phyloP scores from a whole-genome alignment of 30 jellyfish, hydroid and myxozoan genomes.

The Cassiopea andromeda region DNA sequence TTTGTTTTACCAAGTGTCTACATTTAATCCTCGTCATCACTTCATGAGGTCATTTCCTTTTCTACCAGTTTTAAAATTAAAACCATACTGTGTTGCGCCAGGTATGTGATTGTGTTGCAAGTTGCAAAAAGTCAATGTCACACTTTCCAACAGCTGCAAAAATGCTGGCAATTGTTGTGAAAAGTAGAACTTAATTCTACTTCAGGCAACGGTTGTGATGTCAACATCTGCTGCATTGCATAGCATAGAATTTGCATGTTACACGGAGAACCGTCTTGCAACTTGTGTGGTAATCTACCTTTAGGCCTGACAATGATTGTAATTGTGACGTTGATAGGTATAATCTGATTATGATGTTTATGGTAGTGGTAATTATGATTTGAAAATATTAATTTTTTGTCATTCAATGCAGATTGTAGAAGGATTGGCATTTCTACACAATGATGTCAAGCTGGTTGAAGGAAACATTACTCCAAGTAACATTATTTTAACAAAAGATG shows the following conservation, averaged over 20 bases:
- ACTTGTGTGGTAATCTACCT: background rate
- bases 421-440: slow-evolving; percentile 88
- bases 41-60: background rate
- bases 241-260: background rate
- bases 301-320: background rate
- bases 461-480: slow-evolving; percentile 85
- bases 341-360: background rate
- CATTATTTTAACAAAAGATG: slow-evolving; percentile 79
- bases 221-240: background rate
- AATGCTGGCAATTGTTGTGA: background rate
- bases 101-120: background rate
- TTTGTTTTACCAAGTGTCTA: background rate
- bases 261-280: background rate
- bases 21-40: background rate
- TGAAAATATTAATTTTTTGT: background rate
- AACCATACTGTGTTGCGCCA: background rate
- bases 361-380: background rate
- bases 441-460: slow-evolving; percentile 84
- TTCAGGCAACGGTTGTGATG: background rate
- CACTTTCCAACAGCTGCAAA: background rate
- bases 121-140: background rate
- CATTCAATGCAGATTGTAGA: slow-evolving; percentile 59
- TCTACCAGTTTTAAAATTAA: background rate
- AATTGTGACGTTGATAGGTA: no score
- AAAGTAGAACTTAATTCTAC: background rate